Conservation (phyloP, 2,888 invertebrate genomes). For the Sturmia bella region DNA sequence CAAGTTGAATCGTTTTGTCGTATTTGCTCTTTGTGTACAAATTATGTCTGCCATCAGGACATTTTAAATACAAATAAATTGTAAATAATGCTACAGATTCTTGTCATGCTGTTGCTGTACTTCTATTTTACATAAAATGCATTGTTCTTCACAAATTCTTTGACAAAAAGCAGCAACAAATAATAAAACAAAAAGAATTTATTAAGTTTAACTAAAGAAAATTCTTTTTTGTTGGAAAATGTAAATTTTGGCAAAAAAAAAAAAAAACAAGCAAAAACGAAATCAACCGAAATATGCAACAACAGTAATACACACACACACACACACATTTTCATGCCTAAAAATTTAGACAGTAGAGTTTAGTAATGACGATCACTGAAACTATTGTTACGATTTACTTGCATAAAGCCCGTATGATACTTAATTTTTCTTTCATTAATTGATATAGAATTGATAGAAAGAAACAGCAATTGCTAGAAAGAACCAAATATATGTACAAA, state of each 20-base stretch:
- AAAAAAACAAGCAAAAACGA: slow-evolving; percentile 2
- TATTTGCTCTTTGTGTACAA: slow-evolving; percentile 10
- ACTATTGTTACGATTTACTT: no score
- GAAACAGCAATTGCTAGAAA: no score
- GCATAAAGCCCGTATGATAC: no score
- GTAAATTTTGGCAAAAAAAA: neutral
- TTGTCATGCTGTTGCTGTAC: slow-evolving; percentile 31
- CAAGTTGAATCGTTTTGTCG: slow-evolving; percentile 8
- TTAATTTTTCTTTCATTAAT: no score
- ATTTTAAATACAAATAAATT: slow-evolving; percentile 35
- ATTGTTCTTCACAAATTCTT: slow-evolving; percentile 40
- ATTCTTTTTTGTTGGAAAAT: slow-evolving; percentile 6
- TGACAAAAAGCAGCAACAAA: slow-evolving; percentile 23
- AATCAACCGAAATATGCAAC: slow-evolving; percentile 35
- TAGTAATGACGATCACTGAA: no score
- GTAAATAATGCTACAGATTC: slow-evolving; percentile 29
- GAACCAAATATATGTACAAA: no score
- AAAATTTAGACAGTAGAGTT: no score
- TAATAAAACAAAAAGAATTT: slow-evolving; percentile 15
- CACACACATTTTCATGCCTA: no score
- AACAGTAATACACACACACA: neutral
- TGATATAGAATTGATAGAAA: no score
- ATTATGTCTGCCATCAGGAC: slow-evolving; percentile 26
- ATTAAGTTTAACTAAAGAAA: slow-evolving; percentile 29
- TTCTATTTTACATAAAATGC: slow-evolving; percentile 37